phyloP scores from a whole-genome alignment of 2,113 vertebrate species.

The Gambusia affinis region DNA sequence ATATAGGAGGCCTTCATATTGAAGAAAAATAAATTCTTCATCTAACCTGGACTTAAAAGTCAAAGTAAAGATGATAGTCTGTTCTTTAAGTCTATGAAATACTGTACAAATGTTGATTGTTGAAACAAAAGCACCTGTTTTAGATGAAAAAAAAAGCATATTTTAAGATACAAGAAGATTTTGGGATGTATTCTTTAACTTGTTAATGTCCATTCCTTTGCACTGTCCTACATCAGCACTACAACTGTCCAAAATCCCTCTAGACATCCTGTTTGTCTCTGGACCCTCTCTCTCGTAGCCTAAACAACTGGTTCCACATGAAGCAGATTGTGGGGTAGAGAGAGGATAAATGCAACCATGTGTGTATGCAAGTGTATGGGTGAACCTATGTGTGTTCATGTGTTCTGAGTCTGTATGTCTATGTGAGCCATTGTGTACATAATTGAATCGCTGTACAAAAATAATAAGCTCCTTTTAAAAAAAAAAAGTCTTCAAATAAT shows the following conservation, averaged over 20 bases:
- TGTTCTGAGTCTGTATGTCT: conserved; percentile 28
- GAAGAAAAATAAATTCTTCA: background rate
- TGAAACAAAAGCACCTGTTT: conserved; percentile 8
- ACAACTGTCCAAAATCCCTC: conserved; percentile 69
- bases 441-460: conserved; percentile 35
- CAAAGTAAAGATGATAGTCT: too few species aligned
- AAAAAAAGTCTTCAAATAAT: conserved; percentile 38
- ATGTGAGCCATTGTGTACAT: conserved; percentile 45
- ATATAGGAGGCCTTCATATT: background rate
- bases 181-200: conserved; percentile 12
- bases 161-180: background rate
- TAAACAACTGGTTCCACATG: conserved; percentile 78
- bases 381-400: conserved; percentile 33
- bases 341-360: conserved; percentile 77
- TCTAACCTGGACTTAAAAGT: background rate
- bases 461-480: conserved; percentile 8
- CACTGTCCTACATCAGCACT: conserved; percentile 25
- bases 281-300: conserved; percentile 59
- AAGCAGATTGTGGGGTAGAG: conserved; percentile 72
- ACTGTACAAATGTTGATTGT: background rate
- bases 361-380: conserved; percentile 69
- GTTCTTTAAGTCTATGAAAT: background rate
- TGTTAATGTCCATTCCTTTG: conserved; percentile 3
- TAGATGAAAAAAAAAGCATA: background rate
- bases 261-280: conserved; percentile 78